A percentile compares a stretch with the other conserved stretches of the same genome.
Conservation (phyloP, 2,797 vertebrate genomes). For the Pelobates cultripes region DNA sequence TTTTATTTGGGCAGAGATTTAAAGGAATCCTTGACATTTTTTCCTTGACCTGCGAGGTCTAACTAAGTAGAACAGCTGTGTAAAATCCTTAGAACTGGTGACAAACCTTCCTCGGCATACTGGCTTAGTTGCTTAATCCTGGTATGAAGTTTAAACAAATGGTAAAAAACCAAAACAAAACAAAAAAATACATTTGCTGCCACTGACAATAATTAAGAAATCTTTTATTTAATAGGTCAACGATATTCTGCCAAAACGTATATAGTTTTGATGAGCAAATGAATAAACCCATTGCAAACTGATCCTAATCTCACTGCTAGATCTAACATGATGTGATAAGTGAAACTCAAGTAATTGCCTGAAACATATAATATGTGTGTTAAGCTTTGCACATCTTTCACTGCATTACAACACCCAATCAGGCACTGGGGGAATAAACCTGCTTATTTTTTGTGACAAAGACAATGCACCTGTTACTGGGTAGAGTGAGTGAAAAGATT, state of each 20-base stretch:
- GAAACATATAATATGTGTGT: neutral
- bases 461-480: slow-evolving; percentile 11
- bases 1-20: slow-evolving; percentile 34
- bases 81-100: slow-evolving; percentile 29
- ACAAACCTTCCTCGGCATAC: slow-evolving; percentile 14
- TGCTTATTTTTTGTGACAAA: neutral
- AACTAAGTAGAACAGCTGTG: slow-evolving; percentile 2
- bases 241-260: too few species aligned
- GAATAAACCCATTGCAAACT: neutral
- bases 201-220: too few species aligned
- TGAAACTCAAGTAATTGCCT: slow-evolving; percentile 21
- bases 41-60: slow-evolving; percentile 27
- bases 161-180: neutral
- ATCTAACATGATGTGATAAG: neutral
- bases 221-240: too few species aligned
- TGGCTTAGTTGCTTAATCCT: slow-evolving; percentile 15
- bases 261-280: too few species aligned
- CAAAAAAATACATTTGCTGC: too few species aligned
- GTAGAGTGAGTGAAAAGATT: neutral
- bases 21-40: slow-evolving; percentile 35
- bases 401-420: neutral
- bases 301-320: too few species aligned
- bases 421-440: neutral
- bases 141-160: slow-evolving; percentile 29
- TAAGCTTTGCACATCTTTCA: slow-evolving; percentile 11